phyloP scores from a whole-genome alignment of 2,888 invertebrate genomes.

The Apamea crenata region DNA sequence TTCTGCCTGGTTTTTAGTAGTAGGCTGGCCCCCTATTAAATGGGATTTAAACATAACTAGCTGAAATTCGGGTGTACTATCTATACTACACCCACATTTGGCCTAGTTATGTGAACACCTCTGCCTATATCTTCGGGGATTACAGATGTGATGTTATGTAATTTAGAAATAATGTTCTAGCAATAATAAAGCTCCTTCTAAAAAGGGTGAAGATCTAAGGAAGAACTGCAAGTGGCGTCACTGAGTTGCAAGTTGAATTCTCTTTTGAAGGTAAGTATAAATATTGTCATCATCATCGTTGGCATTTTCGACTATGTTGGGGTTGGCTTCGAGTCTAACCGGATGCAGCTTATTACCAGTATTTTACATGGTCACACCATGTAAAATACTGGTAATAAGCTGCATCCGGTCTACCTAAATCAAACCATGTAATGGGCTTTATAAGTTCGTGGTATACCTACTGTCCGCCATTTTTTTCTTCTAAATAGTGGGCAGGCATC shows the following conservation, averaged over 20 bases:
- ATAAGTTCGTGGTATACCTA: no score
- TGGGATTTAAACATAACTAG: neutral
- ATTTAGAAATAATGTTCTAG: neutral
- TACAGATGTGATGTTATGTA: neutral
- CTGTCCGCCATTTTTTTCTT: no score
- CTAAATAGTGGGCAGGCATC: no score
- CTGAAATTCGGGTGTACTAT: neutral
- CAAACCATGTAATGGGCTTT: no score
- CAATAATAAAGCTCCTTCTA: neutral
- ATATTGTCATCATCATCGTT: no score
- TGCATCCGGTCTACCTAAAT: no score
- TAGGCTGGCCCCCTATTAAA: neutral
- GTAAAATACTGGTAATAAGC: no score
- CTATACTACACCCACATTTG: neutral
- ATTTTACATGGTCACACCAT: neutral
- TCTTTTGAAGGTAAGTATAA: neutral
- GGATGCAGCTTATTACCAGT: neutral
- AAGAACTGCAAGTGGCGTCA: neutral
- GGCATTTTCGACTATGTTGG: neutral
- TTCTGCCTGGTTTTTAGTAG: neutral
- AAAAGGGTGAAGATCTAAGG: no score
- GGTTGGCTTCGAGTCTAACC: no score
- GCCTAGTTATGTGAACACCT: neutral
- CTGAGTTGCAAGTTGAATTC: no score
- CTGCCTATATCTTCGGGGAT: neutral